These are phyloP conservation scores for Hypotaenidia philippensis DNA, from an alignment of 2,797 vertebrate genomes.

Conservation along the genomic window DNA sequence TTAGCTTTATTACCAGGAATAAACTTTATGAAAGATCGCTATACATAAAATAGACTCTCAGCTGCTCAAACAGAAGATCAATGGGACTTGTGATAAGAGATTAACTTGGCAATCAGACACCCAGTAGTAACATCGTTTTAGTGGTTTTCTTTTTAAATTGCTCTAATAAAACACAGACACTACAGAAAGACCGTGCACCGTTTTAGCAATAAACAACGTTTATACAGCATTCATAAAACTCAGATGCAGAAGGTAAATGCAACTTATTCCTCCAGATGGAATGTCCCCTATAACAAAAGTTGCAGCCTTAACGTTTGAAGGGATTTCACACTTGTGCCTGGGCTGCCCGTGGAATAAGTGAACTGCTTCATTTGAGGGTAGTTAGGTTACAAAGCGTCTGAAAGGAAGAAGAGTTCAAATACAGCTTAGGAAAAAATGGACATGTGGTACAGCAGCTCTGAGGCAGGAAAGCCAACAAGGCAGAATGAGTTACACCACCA, in stretches of 20 bases:
- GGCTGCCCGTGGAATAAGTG: conserved; percentile 56
- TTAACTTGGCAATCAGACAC: conserved; percentile 80
- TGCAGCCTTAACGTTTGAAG: conserved; percentile 65
- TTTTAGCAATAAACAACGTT: neutral
- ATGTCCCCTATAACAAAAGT: conserved; percentile 54
- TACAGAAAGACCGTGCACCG: neutral
- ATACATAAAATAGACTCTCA: conserved; percentile 82
- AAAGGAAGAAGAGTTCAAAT: conserved; percentile 70
- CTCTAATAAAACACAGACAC: neutral
- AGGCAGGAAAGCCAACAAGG: conserved; percentile 37
- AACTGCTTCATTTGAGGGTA: conserved; percentile 71
- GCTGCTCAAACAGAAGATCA: conserved; percentile 86
- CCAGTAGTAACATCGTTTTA: conserved; percentile 43
- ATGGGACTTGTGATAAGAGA: conserved; percentile 83
- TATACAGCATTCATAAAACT: neutral
- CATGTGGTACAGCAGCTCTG: conserved; percentile 54
- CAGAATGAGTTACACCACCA: neutral
- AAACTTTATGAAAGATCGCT: conserved; percentile 84
- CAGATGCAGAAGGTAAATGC: neutral
- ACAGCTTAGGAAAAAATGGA: conserved; percentile 66
- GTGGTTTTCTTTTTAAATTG: conserved; percentile 45
- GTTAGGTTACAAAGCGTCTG: conserved; percentile 73
- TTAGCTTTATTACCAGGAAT: conserved; percentile 84
- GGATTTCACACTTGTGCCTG: conserved; percentile 78
- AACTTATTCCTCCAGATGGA: conserved; percentile 23